phyloP scores from a whole-genome alignment of 2,797 vertebrate species.

The Notolabrus celidotus region DNA sequence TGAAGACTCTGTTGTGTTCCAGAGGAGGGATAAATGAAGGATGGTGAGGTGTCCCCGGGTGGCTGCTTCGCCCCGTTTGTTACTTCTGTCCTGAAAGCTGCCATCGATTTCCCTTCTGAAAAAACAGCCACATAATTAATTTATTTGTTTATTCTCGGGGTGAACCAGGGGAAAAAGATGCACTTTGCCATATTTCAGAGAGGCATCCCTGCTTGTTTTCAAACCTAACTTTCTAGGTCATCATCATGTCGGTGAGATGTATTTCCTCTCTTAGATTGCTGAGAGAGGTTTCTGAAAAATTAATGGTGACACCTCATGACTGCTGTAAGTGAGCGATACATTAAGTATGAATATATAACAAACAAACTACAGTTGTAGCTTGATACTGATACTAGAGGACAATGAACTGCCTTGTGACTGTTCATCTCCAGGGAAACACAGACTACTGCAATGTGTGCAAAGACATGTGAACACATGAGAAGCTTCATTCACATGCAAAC shows the following conservation, averaged over 20 bases:
- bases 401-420: slow-evolving; percentile 17
- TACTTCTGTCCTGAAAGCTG: slow-evolving; percentile 65
- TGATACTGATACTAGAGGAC: slow-evolving; percentile 56
- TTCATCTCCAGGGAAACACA: slow-evolving; percentile 41
- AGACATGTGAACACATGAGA: slow-evolving; percentile 37
- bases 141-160: slow-evolving; percentile 75
- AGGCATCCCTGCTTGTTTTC: slow-evolving; percentile 55
- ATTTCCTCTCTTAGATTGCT: slow-evolving; percentile 51
- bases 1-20: slow-evolving; percentile 53
- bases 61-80: slow-evolving; percentile 71
- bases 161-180: slow-evolving; percentile 30
- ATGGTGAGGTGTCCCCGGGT: slow-evolving; percentile 61
- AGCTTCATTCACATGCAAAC: slow-evolving; percentile 43
- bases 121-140: slow-evolving; percentile 77
- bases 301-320: slow-evolving; percentile 69
- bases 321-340: slow-evolving; percentile 68
- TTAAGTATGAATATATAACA: slow-evolving; percentile 74
- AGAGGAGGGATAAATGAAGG: slow-evolving; percentile 66
- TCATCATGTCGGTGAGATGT: slow-evolving; percentile 41
- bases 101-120: slow-evolving; percentile 73
- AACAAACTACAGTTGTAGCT: slow-evolving; percentile 64
- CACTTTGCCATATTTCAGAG: slow-evolving; percentile 57
- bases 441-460: slow-evolving; percentile 30
- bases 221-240: slow-evolving; percentile 67
- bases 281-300: slow-evolving; percentile 68